Conservation (phyloP, 1,140 invertebrate species). For the Drosophila melanica region DNA sequence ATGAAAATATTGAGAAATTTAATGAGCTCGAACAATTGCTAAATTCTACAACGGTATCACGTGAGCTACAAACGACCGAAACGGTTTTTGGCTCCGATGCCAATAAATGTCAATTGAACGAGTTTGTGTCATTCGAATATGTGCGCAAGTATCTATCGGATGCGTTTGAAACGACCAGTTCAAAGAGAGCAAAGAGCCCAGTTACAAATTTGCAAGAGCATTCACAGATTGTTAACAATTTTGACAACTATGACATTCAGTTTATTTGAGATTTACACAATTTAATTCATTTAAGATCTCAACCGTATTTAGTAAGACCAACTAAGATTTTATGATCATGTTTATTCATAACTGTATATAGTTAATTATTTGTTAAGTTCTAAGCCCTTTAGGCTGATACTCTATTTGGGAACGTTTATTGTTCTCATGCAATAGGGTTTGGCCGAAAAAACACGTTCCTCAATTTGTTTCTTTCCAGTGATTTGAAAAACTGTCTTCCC, state of each 20-base stretch:
- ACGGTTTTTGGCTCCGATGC: conserved; percentile 1
- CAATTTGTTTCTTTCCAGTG: conserved; percentile 49
- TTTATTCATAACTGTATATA: conserved; percentile 42
- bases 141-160: conserved; percentile 80
- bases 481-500: conserved; percentile 66
- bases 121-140: conserved; percentile 83
- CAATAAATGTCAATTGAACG: conserved; percentile 59
- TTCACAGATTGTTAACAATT: conserved; percentile 66
- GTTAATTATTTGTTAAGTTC: background rate
- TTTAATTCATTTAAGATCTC: too few relatives aligned
- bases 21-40: conserved; percentile 77
- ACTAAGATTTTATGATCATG: background rate
- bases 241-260: conserved; percentile 73
- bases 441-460: conserved; percentile 35
- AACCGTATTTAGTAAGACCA: conserved; percentile 52
- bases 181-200: conserved; percentile 33
- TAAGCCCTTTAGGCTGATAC: background rate
- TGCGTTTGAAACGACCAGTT: conserved; percentile 50
- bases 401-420: background rate
- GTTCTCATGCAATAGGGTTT: background rate
- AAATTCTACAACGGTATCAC: conserved; percentile 5
- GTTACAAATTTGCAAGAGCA: conserved; percentile 42
- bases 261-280: conserved; percentile 72
- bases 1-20: conserved; percentile 74
- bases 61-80: conserved; percentile 16